A percentile compares a stretch with the other conserved stretches of the same genome.
Conservation (phyloP, 2,113 vertebrate species). For the Isichthys henryi region DNA sequence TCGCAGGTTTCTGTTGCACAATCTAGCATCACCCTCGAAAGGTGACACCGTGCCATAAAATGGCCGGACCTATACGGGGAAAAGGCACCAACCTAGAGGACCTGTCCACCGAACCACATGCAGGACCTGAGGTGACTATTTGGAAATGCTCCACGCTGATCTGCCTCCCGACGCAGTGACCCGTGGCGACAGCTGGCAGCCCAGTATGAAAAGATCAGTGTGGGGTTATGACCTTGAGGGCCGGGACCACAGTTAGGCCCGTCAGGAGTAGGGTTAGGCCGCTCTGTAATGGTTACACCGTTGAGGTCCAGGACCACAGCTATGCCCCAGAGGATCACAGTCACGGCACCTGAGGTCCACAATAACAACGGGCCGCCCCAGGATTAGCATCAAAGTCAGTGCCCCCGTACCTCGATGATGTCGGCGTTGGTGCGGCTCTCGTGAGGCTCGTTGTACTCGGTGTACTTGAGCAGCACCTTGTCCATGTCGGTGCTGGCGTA, state of each 20-base stretch:
- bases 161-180: not conserved
- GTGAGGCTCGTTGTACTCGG: constrained; percentile 89
- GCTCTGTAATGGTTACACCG: not conserved
- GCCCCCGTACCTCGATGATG: constrained; percentile 77
- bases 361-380: not conserved
- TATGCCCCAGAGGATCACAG: not conserved
- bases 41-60: not conserved
- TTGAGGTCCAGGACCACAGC: not conserved
- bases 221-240: not conserved
- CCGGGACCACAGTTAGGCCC: not conserved
- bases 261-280: not conserved
- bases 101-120: not conserved
- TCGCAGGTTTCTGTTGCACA: not conserved
- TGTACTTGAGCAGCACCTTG: constrained; percentile 94
- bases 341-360: not conserved
- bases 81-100: not conserved
- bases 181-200: not conserved
- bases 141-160: not conserved
- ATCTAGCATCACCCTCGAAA: not conserved
- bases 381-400: not conserved
- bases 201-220: not conserved
- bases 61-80: not conserved
- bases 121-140: not conserved
- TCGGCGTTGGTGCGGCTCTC: constrained; percentile 90
- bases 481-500: constrained; percentile 97